A percentile compares a stretch with the other conserved stretches of the same genome.
Evolutionary conservation across 1,140 invertebrate species (phyloP).

Genomic region (Ditylenchus dipsaci): DNA sequence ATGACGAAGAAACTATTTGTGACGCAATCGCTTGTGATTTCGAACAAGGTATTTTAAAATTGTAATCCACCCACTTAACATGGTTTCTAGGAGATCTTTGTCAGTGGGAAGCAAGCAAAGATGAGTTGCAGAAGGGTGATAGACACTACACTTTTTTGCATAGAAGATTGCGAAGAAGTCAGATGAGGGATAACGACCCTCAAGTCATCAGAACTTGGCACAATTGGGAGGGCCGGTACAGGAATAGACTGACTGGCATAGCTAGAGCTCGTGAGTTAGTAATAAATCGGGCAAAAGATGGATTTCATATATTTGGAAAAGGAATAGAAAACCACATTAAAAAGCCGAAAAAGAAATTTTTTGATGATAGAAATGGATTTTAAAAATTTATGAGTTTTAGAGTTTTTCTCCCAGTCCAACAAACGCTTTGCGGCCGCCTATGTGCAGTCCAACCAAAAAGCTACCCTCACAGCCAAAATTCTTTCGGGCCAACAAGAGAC

Average conservation of each 20-base stretch:
- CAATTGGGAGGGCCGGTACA: constrained; percentile 37
- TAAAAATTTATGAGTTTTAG: constrained; percentile 8
- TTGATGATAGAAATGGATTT: neutral
- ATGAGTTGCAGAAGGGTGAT: constrained; percentile 24
- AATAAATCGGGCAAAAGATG: no score
- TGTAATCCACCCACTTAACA: neutral
- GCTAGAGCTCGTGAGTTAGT: constrained; percentile 19
- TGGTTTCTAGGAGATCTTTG: constrained; percentile 23
- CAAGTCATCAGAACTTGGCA: constrained; percentile 34
- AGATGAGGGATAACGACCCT: neutral
- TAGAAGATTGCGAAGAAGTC: constrained; percentile 11
- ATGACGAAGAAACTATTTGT: constrained; percentile 32
- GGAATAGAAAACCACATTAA: no score
- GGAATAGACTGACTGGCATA: constrained; percentile 39
- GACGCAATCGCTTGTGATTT: constrained; percentile 35
- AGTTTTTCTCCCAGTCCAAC: constrained; percentile 38
- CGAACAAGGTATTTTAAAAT: no score
- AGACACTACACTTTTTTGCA: constrained; percentile 25
- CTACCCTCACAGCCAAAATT: constrained; percentile 34
- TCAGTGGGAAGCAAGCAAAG: constrained; percentile 34
- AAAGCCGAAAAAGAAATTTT: no score
- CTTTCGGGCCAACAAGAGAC: constrained; percentile 22
- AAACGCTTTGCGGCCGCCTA: constrained; percentile 48
- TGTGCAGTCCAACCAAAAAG: constrained; percentile 33
- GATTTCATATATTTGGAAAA: no score